These are phyloP conservation scores for Syrista parreyssii DNA, from an alignment of 2,888 invertebrate genomes.

Conservation along the genomic window DNA sequence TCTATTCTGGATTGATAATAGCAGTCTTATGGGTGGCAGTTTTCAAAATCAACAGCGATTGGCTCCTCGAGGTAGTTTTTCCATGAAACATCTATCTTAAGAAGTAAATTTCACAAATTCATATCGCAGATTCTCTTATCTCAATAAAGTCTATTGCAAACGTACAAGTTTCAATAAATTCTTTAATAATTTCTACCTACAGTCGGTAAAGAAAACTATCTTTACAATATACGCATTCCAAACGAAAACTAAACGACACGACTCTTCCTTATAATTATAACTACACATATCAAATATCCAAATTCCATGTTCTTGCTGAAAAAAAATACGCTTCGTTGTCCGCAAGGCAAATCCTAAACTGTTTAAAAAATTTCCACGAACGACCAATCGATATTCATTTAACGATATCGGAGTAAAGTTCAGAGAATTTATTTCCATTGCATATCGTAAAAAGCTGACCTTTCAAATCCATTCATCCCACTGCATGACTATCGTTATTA, in stretches of 20 bases:
- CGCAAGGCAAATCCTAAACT: background rate
- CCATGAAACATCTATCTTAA: background rate
- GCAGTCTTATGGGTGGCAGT: constrained; percentile 1
- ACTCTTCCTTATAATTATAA: background rate
- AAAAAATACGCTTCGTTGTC: background rate
- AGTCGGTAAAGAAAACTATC: background rate
- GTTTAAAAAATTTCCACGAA: background rate
- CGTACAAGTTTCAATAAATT: background rate
- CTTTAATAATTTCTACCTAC: background rate
- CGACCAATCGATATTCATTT: background rate
- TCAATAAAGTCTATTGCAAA: background rate
- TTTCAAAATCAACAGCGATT: constrained; percentile 6
- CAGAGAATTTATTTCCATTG: background rate
- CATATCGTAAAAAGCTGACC: background rate
- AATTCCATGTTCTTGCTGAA: background rate
- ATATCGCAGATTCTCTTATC: background rate
- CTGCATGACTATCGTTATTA: background rate
- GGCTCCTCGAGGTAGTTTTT: constrained; percentile 1
- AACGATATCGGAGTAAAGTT: background rate
- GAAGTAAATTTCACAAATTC: background rate
- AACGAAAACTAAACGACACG: no score
- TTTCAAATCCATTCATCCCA: background rate
- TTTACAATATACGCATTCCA: background rate
- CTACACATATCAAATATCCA: background rate
- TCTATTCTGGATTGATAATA: background rate